phyloP scores from a whole-genome alignment of 2,888 invertebrate species.

The Epinotia brunnichana region DNA sequence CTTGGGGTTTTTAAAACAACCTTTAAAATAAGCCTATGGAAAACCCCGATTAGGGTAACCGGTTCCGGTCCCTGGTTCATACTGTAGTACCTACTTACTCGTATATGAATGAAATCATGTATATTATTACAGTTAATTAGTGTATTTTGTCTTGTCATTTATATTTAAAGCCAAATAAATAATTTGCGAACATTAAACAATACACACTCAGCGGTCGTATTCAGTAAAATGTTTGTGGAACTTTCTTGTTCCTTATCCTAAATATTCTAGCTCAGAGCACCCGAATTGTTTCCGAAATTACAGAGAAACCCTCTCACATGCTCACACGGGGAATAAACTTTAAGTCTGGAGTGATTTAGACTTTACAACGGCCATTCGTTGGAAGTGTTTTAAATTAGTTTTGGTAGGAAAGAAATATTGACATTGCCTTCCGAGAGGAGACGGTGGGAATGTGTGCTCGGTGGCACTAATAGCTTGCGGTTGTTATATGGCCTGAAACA shows the following conservation, averaged over 20 bases:
- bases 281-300: slow-evolving; percentile 26
- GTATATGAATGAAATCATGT: too few species aligned
- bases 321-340: slow-evolving; percentile 38
- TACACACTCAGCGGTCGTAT: too few species aligned
- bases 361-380: slow-evolving; percentile 30
- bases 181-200: too few species aligned
- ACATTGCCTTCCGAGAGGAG: slow-evolving; percentile 8
- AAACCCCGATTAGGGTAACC: too few species aligned
- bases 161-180: too few species aligned
- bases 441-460: slow-evolving; percentile 18
- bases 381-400: slow-evolving; percentile 39
- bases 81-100: too few species aligned
- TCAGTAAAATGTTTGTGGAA: neutral
- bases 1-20: too few species aligned
- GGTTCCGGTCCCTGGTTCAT: too few species aligned
- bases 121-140: too few species aligned
- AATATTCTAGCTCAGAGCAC: neutral
- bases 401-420: slow-evolving; percentile 34
- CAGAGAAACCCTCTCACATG: slow-evolving; percentile 34
- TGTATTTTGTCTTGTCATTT: too few species aligned
- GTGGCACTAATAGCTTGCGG: slow-evolving; percentile 19
- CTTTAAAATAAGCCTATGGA: too few species aligned
- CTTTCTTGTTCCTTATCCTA: neutral
- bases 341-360: slow-evolving; percentile 39
- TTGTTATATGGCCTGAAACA: slow-evolving; percentile 3